These are phyloP conservation scores for Cynopterus brachyotis DNA, from an alignment of 2,113 vertebrate species.

Conservation along the genomic window DNA sequence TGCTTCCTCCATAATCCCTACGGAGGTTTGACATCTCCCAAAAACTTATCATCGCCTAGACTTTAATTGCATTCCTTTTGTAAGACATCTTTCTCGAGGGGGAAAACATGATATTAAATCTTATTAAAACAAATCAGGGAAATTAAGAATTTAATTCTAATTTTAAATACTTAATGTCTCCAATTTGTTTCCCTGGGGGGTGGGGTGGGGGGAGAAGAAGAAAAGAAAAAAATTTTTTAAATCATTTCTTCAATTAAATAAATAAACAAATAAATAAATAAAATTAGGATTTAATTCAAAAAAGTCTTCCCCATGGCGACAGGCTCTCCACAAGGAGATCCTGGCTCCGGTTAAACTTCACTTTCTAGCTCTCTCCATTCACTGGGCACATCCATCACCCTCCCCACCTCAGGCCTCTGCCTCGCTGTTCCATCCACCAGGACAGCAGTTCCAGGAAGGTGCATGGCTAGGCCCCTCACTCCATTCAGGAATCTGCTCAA, in stretches of 20 bases:
- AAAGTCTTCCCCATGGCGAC: background rate
- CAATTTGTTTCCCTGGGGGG: too few species aligned
- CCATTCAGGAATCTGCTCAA: background rate
- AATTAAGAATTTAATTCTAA: background rate
- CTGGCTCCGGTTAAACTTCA: background rate
- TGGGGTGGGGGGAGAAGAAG: too few species aligned
- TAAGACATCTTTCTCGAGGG: background rate
- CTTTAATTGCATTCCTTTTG: background rate
- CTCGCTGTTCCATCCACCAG: too few species aligned
- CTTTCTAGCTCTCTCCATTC: background rate
- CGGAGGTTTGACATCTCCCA: background rate
- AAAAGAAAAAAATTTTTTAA: too few species aligned
- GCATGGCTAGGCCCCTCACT: background rate
- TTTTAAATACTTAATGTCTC: too few species aligned
- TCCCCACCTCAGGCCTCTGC: background rate
- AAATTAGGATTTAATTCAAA: background rate
- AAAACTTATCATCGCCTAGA: background rate
- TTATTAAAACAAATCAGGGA: background rate
- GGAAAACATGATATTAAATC: background rate
- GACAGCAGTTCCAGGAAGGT: background rate
- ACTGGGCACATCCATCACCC: fast-evolving
- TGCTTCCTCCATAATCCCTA: background rate
- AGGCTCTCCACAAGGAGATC: background rate
- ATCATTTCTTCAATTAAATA: too few species aligned
- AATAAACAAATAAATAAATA: too few species aligned